These are phyloP conservation scores for Diogma glabrata DNA, from an alignment of 2,888 invertebrate species.

Conservation along the genomic window DNA sequence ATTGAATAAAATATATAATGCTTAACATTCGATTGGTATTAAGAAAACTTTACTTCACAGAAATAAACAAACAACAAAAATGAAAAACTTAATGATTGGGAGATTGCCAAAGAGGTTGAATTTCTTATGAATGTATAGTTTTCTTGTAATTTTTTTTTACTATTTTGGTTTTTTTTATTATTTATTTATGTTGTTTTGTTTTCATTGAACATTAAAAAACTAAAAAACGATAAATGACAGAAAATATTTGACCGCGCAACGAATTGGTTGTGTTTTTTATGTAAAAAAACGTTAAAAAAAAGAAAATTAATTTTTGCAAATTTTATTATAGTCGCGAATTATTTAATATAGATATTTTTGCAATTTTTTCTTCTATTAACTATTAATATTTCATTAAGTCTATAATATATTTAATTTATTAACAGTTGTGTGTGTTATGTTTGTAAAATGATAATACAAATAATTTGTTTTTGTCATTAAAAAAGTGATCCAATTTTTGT, in stretches of 20 bases:
- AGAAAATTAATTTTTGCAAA: not conserved
- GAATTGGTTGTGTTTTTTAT: slow-evolving; percentile 18
- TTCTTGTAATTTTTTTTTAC: too few species aligned
- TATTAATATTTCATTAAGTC: slow-evolving; percentile 10
- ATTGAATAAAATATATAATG: too few species aligned
- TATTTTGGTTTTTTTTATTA: too few species aligned
- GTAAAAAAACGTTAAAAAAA: not conserved
- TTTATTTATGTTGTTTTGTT: not conserved
- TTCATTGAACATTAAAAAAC: not conserved
- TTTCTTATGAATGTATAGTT: not conserved
- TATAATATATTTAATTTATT: too few species aligned
- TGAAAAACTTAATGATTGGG: too few species aligned
- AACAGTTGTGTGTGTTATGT: too few species aligned
- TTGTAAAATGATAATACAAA: too few species aligned
- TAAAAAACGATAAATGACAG: slow-evolving; percentile 12
- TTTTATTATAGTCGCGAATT: too few species aligned
- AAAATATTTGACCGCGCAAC: slow-evolving; percentile 20
- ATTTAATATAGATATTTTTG: not conserved
- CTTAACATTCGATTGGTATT: slow-evolving; percentile 6
- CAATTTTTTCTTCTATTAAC: not conserved
- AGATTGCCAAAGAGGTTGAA: slow-evolving; percentile 8
- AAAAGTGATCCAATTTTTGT: too few species aligned
- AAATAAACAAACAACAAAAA: too few species aligned
- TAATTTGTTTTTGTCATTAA: too few species aligned
- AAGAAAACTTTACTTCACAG: too few species aligned